These are phyloP conservation scores for Jaculus jaculus DNA, from an alignment of 2,113 vertebrate genomes.

Conservation along the genomic window DNA sequence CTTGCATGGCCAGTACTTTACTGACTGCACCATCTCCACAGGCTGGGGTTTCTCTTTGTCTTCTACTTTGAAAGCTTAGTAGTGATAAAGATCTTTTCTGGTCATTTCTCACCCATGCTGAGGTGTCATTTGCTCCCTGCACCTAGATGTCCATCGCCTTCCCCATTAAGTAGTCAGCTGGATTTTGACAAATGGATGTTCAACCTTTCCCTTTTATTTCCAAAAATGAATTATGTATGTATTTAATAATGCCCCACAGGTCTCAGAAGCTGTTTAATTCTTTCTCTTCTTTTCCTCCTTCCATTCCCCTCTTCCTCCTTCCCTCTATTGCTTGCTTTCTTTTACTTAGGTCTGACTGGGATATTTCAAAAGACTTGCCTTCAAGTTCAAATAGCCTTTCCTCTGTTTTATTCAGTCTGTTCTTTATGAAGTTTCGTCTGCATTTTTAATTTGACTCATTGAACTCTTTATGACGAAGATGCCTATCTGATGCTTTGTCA, in stretches of 20 bases:
- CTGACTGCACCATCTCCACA: too few species aligned
- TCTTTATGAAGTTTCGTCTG: neutral
- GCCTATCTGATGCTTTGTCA: neutral
- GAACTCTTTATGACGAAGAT: neutral
- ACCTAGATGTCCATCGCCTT: neutral
- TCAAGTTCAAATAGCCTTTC: neutral
- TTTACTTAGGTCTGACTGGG: neutral
- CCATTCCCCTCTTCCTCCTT: neutral
- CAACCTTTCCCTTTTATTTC: neutral
- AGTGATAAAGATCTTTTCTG: neutral
- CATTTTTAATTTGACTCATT: too few species aligned
- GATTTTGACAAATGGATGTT: neutral
- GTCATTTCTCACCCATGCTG: neutral
- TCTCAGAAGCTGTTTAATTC: neutral
- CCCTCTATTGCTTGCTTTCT: too few species aligned
- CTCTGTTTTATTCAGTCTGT: neutral
- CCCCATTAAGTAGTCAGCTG: neutral
- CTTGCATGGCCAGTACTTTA: too few species aligned
- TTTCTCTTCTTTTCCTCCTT: neutral
- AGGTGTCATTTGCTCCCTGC: fast-evolving
- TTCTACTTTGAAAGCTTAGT: neutral
- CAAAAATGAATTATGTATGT: neutral
- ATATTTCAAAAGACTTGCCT: neutral
- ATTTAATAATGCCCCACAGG: neutral
- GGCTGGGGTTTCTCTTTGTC: neutral